Base-by-base conservation (phyloP, 1,140 invertebrate species). In the Neodiprion lecontei region DNA sequence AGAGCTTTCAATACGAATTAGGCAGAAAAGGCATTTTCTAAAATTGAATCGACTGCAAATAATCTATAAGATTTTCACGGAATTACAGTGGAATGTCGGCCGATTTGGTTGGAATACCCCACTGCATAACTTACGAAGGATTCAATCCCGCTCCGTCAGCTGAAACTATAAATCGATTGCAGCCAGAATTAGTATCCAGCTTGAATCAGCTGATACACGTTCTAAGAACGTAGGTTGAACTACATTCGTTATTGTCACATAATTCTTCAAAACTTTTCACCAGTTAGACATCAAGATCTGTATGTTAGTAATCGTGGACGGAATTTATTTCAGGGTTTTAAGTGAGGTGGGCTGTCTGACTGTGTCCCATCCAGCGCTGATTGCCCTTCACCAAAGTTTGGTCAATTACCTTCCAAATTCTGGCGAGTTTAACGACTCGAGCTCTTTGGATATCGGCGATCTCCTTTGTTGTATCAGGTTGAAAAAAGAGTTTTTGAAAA, bases 401-500 rank as follows among this genome's bases (percentile, higher is more conserved):
- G 68, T 74, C 8, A 77, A 72, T 48, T 86, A 85, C 68, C 74
- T 81, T 8, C 79, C 17, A 12, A 71, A 17, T 0, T 11, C n/a
- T 10, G 23, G 53, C 23, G 48, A 74, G 1, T 47, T 28, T 0
- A 11, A 67, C 8, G 23, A 79, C 8, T 47, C 86, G 9, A 69
- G 66, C 7, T 81, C 81, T 7, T 70, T 86, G 1, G 86, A 88
- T 76, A 10, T 88, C 12, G 85, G 81, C 72, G 86, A 88, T 76
- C 10, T 88, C 12, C 86, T 82, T 72, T 87, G 71, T 69, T 88
- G 86, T 72, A 21, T 88, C 7, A 86, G 82, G 61, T 69, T 70
- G 7, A 86, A 83, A 49, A 75, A 83, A 74, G 73, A 78, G 0
- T 23, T 72, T 14, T 48, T 88, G 1, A 79, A 75, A 72, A 75